These are phyloP conservation scores for Cosmopolites sordidus DNA, from an alignment of 2,888 invertebrate genomes.

Conservation along the genomic window DNA sequence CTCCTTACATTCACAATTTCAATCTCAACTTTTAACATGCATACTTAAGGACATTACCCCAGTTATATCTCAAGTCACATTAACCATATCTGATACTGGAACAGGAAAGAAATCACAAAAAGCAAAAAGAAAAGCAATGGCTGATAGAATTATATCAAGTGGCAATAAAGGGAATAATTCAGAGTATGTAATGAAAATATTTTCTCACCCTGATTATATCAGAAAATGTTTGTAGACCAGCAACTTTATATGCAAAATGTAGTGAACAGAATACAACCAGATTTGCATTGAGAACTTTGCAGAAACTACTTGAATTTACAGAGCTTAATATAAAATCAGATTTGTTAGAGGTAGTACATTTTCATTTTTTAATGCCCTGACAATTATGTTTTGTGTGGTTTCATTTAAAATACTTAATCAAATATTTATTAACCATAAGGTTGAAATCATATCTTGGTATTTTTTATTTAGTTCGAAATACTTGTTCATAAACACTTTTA, in stretches of 20 bases:
- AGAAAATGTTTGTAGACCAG: slow-evolving; percentile 6
- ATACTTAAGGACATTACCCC: slow-evolving; percentile 32
- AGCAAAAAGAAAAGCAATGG: slow-evolving; percentile 28
- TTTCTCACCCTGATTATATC: too few relatives aligned
- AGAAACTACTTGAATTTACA: slow-evolving; percentile 21
- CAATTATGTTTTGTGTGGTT: too few relatives aligned
- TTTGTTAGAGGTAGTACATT: slow-evolving; percentile 26
- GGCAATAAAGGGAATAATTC: neutral
- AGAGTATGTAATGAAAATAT: neutral
- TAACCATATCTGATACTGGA: slow-evolving; percentile 21
- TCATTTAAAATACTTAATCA: too few relatives aligned
- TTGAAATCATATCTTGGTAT: too few relatives aligned
- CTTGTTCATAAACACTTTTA: too few relatives aligned
- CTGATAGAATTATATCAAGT: slow-evolving; percentile 26
- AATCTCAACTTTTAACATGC: slow-evolving; percentile 28
- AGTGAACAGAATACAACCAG: slow-evolving; percentile 20
- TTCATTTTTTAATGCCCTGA: too few relatives aligned
- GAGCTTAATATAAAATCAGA: slow-evolving; percentile 22
- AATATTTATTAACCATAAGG: too few relatives aligned
- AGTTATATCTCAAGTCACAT: slow-evolving; percentile 25
- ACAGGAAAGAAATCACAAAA: slow-evolving; percentile 28
- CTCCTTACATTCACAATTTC: slow-evolving; percentile 30
- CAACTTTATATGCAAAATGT: slow-evolving; percentile 11
- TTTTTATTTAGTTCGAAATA: too few relatives aligned
- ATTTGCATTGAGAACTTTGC: slow-evolving; percentile 25